These are phyloP conservation scores for Nomia melanderi DNA, from an alignment of 1,140 invertebrate genomes.

Conservation along the genomic window DNA sequence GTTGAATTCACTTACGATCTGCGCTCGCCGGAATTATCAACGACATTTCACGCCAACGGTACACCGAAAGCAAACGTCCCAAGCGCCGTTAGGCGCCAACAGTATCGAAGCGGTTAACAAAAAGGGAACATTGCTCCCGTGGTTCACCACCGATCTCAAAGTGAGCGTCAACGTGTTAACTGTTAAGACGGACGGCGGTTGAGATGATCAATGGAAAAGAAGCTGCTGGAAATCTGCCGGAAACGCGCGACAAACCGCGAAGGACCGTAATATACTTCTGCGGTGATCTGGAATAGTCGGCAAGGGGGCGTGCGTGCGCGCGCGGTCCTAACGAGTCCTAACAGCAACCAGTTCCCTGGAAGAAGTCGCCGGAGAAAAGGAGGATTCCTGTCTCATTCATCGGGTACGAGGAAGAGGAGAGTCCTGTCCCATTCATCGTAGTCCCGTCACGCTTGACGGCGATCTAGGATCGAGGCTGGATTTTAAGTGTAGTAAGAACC, in stretches of 20 bases:
- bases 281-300: background rate
- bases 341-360: constrained; percentile 13
- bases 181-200: too few species aligned
- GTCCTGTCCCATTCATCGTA: constrained; percentile 50
- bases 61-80: too few species aligned
- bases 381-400: constrained; percentile 43
- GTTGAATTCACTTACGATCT: too few species aligned
- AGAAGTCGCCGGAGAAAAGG: constrained; percentile 17
- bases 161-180: too few species aligned
- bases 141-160: too few species aligned
- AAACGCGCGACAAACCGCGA: background rate
- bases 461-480: constrained; percentile 46
- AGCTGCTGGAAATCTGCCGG: background rate
- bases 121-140: too few species aligned
- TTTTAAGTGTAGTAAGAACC: constrained; percentile 47
- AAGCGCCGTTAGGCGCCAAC: too few species aligned
- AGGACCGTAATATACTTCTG: background rate
- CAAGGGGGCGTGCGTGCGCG: background rate
- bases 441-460: constrained; percentile 50
- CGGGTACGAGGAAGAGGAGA: constrained; percentile 33
- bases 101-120: too few species aligned
- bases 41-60: too few species aligned
- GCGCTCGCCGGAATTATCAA: too few species aligned
- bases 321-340: background rate
- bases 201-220: too few species aligned